Base-by-base conservation (phyloP, 2,113 vertebrate species). In the Leptobrachium ailaonicum region DNA sequence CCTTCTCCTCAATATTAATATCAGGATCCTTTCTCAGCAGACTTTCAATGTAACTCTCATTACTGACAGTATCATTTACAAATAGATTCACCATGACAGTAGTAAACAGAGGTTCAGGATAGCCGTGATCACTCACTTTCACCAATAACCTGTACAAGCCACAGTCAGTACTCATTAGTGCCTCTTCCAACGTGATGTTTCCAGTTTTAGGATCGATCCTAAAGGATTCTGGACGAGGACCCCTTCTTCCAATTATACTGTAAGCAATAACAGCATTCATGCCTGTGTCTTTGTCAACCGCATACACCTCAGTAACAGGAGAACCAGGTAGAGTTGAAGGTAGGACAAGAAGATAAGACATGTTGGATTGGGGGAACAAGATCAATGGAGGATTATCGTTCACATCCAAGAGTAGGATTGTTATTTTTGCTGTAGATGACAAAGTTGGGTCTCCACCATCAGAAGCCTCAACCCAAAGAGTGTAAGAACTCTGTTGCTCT, bases 231-330 rank as follows among this genome's bases (percentile, higher is more conserved):
- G 94, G 94, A 50, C 96, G 93, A 0, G 95, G 96, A 0, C 97
- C 98, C 89, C 95, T 95, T 86, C 97, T 93, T 68, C 96, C 96
- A 87, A 99, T 95, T 85, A 99, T 99, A 85, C 96, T 99, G 76
- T 99, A 99, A 41, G 95, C 96, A 60, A 99, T 98, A 47, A 99
- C 98, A 9, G 97, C 98, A 14, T 99, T 99, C 97, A 99, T 99
- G 63, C 98, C 98, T 0, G 97, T 97, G 85, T 99, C 98, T 85
- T 95, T 97, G 86, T 99, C 98, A 3, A 98, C 96, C 41, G 98
- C 98, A 58, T 98, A 98, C 4, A 99, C 98, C 75, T 99, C 98
- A 8, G 97, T 98, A 68, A 99, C 95, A 7, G 96, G 96, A 73
- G 98, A 98, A 44, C 97, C 98, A 14, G 97, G 97, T n/a, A 95